These are phyloP conservation scores for Elachura formosa DNA, from an alignment of 2,113 vertebrate genomes.

Conservation along the genomic window DNA sequence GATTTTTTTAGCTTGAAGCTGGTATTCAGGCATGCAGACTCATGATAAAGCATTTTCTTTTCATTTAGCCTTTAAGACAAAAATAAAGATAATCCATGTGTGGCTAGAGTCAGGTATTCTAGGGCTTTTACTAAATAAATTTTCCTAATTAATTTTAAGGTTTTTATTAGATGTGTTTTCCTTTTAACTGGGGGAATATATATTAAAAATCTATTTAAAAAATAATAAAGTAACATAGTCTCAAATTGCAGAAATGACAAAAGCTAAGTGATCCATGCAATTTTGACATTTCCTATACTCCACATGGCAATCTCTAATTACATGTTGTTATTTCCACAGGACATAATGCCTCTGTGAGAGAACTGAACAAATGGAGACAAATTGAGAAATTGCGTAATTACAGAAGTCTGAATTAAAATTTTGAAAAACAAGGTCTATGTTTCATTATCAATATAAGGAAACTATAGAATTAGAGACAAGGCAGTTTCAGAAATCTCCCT, in stretches of 20 bases:
- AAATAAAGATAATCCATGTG: neutral
- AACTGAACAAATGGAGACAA: neutral
- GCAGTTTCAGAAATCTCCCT: neutral
- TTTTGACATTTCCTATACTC: neutral
- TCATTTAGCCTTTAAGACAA: neutral
- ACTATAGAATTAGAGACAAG: neutral
- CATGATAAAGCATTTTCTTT: neutral
- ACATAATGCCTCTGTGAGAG: neutral
- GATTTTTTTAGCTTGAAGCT: neutral
- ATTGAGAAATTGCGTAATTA: neutral
- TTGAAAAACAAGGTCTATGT: neutral
- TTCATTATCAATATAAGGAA: neutral
- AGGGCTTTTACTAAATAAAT: neutral
- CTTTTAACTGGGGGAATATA: neutral
- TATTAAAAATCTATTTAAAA: neutral
- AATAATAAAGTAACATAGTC: neutral
- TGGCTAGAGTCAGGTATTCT: neutral
- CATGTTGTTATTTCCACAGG: neutral
- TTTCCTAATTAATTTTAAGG: neutral
- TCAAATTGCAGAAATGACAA: neutral
- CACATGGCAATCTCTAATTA: neutral
- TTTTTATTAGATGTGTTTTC: neutral
- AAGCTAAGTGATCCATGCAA: neutral
- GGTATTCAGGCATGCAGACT: neutral
- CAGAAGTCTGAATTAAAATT: neutral